Base-by-base conservation (phyloP, 2,797 vertebrate species). In the Spatula versicolor region DNA sequence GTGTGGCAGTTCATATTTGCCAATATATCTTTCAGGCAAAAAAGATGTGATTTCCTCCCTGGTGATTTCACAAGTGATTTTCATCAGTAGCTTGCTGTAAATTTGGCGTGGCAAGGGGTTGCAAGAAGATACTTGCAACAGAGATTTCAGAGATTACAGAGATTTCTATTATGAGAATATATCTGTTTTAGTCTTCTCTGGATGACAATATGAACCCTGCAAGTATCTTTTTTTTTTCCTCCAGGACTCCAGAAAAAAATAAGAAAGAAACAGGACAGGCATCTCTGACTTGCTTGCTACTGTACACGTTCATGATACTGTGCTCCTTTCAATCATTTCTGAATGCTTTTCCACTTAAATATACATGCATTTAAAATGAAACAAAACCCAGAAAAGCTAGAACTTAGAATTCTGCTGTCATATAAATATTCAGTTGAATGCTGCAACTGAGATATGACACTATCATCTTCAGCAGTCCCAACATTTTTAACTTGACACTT, bases 31-130 rank as follows among this genome's bases (percentile, higher is more conserved):
- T 95, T 52, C 83, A 88, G 48, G n/a, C 17, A 88, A 86, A 95
- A 88, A 92, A 66, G 63, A 75, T 13, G 52, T 60, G 59, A 88
- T 85, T 92, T 92, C 72, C 75, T 93, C 87, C 59, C 62, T 55
- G 62, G 50, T 83, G 83, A 79, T 83, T 96, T 79, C 81, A 81
- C 37, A 82, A 77, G 75, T 46, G 86, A 80, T 90, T 94, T 92
- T 66, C 73, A 86, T 94, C 83, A 78, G 85, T 30, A 93, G 80
- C 79, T 95, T 78, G 55, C 76, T 92, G 50, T 94, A 93, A 95
- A 91, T 86, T 52, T 75, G 14, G 20, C 15, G 8, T 54, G 48
- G 75, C 54, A 82, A 86, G 30, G 73, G 55, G 85, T 86, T 90
- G 59, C 43, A 80, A 83, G 31, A 77, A 63, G 26, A 56, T 39